Percentiles rank a stretch among this genome's conserved stretches.
These are phyloP conservation scores for Tetramorium parvispinum DNA, from an alignment of 1,140 invertebrate genomes.

Conservation along the genomic window DNA sequence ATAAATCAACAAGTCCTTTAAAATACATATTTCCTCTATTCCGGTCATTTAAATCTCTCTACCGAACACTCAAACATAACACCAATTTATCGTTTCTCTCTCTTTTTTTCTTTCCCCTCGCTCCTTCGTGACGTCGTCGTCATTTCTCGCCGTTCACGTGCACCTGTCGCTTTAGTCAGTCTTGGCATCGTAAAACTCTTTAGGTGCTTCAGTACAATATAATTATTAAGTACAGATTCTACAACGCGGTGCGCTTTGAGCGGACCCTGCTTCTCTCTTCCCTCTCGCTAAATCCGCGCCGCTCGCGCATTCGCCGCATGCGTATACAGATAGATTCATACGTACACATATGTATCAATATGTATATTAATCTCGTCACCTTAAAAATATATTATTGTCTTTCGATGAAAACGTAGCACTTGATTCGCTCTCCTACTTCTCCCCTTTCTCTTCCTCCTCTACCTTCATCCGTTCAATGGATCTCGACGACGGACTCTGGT, in stretches of 20 bases:
- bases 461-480: background rate
- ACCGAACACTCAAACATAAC: conserved; percentile 85
- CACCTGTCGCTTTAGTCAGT: conserved; percentile 79
- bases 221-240: conserved; percentile 67
- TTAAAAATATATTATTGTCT: conserved; percentile 87
- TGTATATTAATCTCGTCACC: conserved; percentile 73
- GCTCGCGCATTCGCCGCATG: conserved; percentile 41
- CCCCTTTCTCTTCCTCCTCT: background rate
- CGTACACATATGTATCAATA: conserved; percentile 63
- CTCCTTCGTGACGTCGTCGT: conserved; percentile 20
- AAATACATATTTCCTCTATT: conserved; percentile 83
- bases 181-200: conserved; percentile 82
- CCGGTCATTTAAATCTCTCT: conserved; percentile 83
- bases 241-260: conserved; percentile 49
- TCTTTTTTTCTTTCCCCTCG: conserved; percentile 8
- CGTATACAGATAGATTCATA: conserved; percentile 78
- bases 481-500: background rate
- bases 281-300: conserved; percentile 3
- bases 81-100: conserved; percentile 79
- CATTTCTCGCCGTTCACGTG: conserved; percentile 48
- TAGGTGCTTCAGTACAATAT: conserved; percentile 77
- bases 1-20: conserved; percentile 84
- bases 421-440: conserved; percentile 59
- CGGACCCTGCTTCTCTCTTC: background rate
- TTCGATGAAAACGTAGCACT: conserved; percentile 85